These are phyloP conservation scores for Liodrosophila aerea DNA, from an alignment of 2,888 invertebrate species.

Conservation along the genomic window DNA sequence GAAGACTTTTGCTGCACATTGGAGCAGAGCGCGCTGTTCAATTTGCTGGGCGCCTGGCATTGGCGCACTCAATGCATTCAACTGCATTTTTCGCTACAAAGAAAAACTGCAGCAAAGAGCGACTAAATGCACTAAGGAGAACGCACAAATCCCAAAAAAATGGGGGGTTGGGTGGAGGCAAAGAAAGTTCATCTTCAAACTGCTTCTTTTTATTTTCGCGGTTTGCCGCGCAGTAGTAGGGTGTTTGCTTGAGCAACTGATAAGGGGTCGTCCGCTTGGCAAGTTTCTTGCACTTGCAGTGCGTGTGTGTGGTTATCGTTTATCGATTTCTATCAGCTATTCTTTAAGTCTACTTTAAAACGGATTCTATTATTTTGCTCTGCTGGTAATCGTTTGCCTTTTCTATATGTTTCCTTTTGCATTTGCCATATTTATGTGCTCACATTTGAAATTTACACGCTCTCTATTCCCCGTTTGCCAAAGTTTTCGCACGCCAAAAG, in stretches of 20 bases:
- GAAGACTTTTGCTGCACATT: conserved; percentile 38
- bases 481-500: conserved; percentile 33
- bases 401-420: not conserved
- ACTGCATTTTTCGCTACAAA: conserved; percentile 64
- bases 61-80: conserved; percentile 70
- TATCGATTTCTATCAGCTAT: conserved; percentile 58
- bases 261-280: too few species aligned
- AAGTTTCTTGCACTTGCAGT: too few species aligned
- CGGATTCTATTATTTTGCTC: conserved; percentile 7
- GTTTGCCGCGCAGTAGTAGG: not conserved
- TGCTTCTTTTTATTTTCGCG: not conserved
- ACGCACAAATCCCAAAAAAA: conserved; percentile 5
- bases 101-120: conserved; percentile 48
- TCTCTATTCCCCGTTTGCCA: not conserved
- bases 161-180: not conserved
- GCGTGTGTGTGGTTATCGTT: too few species aligned
- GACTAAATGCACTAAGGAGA: conserved; percentile 46
- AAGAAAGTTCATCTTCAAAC: not conserved
- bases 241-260: not conserved
- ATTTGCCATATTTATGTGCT: conserved; percentile 34
- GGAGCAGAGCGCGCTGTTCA: conserved; percentile 24
- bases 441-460: conserved; percentile 41
- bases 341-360: conserved; percentile 1
- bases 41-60: conserved; percentile 69
- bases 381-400: not conserved